These are phyloP conservation scores for Amphilophus citrinellus DNA, from an alignment of 2,113 vertebrate genomes.

Conservation along the genomic window DNA sequence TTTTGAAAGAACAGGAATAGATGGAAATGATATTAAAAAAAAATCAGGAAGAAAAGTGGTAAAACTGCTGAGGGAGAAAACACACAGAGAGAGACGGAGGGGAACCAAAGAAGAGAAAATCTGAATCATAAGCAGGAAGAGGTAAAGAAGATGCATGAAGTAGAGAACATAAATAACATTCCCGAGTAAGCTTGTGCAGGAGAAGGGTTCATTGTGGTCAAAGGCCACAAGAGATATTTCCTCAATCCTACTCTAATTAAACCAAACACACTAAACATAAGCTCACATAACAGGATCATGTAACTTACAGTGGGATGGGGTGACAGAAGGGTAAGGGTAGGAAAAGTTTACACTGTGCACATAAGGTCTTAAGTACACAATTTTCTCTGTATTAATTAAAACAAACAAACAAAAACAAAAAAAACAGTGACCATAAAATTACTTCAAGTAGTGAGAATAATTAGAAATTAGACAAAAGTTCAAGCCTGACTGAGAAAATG, in stretches of 20 bases:
- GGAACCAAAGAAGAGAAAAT: not conserved
- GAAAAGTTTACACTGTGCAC: not conserved
- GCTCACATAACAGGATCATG: conserved; percentile 16
- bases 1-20: not conserved
- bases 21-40: not conserved
- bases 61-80: not conserved
- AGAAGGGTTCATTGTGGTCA: conserved; percentile 9
- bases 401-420: not conserved
- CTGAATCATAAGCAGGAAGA: not conserved
- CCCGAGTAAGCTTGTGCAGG: conserved; percentile 57
- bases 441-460: not conserved
- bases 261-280: conserved; percentile 57
- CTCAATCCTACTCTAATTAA: conserved; percentile 62
- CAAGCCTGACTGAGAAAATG: not conserved
- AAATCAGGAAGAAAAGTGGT: not conserved
- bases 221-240: conserved; percentile 23
- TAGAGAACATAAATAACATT: conserved; percentile 58
- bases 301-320: not conserved
- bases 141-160: not conserved
- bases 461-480: not conserved
- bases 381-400: not conserved
- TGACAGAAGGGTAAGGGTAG: not conserved
- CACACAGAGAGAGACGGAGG: not conserved
- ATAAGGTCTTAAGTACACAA: not conserved
- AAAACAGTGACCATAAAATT: not conserved